A percentile compares a stretch with the other conserved stretches of the same genome.
phyloP scores from a whole-genome alignment of 2,797 vertebrate species.

The Tokudaia tokunoshimensis region DNA sequence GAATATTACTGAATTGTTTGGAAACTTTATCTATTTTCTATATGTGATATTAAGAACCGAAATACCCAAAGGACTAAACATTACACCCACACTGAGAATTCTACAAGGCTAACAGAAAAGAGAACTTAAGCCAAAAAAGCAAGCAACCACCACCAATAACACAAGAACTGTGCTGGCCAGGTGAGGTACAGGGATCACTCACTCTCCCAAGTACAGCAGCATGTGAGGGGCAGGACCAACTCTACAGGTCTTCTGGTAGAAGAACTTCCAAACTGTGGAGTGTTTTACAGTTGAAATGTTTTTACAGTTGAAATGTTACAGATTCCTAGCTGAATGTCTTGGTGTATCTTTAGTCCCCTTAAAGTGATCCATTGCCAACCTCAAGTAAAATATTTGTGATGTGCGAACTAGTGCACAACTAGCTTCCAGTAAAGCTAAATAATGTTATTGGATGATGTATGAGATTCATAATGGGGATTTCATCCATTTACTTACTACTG shows the following conservation, averaged over 20 bases:
- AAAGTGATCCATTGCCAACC: neutral
- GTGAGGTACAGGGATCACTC: neutral
- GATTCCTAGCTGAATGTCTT: neutral
- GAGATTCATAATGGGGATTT: too few relatives aligned
- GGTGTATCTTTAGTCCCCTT: neutral
- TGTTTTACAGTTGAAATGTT: neutral
- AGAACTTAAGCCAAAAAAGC: neutral
- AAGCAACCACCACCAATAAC: neutral
- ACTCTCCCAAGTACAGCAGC: neutral
- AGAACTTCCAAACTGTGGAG: too few relatives aligned
- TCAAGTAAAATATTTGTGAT: neutral
- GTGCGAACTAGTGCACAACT: too few relatives aligned
- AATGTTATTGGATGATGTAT: too few relatives aligned
- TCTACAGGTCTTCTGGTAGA: neutral
- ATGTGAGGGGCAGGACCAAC: neutral
- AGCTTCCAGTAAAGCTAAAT: neutral
- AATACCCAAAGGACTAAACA: too few relatives aligned
- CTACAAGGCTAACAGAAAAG: neutral
- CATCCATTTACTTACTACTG: neutral
- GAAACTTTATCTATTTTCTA: slow-evolving; percentile 1
- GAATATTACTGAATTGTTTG: neutral
- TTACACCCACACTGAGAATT: neutral
- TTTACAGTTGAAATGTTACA: neutral
- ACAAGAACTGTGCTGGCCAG: neutral
- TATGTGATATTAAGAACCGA: neutral